These are phyloP conservation scores for Eriocheir sinensis DNA, from an alignment of 1,140 invertebrate species.

Conservation along the genomic window DNA sequence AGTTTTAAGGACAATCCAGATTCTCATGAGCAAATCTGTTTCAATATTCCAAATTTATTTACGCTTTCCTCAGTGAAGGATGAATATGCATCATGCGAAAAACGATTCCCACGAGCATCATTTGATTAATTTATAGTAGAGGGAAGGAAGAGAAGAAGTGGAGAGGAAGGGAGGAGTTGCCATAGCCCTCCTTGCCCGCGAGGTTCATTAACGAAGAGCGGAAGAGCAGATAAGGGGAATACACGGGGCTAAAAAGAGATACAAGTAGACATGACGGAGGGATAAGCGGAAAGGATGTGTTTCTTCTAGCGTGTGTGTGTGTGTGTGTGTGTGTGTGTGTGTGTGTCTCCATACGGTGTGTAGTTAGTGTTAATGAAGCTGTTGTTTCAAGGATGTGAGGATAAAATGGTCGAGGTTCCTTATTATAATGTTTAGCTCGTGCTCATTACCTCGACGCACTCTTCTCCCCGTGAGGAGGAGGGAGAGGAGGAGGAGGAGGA, in stretches of 20 bases:
- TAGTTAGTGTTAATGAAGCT: neutral
- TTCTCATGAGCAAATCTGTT: neutral
- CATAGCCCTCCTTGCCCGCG: neutral
- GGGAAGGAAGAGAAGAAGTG: neutral
- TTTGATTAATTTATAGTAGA: neutral
- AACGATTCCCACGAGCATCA: neutral
- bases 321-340: too few relatives aligned
- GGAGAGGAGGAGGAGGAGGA: neutral
- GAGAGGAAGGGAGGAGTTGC: neutral
- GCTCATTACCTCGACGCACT: neutral
- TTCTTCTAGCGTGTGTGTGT: neutral
- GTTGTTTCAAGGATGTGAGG: neutral
- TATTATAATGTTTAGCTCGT: neutral
- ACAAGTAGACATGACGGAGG: constrained; percentile 6
- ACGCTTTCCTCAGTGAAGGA: neutral
- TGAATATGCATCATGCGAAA: constrained; percentile 10
- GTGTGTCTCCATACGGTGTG: neutral
- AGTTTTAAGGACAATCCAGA: neutral
- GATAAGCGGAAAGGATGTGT: neutral
- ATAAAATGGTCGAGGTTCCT: neutral
- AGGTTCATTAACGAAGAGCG: neutral
- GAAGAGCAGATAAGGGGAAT: constrained; percentile 23
- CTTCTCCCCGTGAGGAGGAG: neutral
- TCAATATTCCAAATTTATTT: neutral
- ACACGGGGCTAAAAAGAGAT: constrained; percentile 14